Evolutionary conservation across 1,140 invertebrate species (phyloP), one percentile per base, ranked within the genome.

Genomic region (Drosophila nebulosa): DNA sequence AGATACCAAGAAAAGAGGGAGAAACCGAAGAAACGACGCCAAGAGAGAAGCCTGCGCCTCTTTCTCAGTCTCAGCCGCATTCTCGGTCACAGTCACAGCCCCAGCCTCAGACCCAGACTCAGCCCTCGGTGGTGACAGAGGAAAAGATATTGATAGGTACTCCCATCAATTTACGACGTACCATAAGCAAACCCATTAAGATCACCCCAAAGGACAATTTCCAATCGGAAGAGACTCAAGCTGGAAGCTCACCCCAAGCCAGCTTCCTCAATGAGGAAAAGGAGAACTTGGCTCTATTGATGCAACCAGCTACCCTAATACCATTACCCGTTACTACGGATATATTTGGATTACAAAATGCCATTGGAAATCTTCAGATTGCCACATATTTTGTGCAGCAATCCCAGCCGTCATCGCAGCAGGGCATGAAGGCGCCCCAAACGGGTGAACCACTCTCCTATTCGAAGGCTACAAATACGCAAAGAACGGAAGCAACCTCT

Each of bases 231-330:
- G 18, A 50, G 3, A 67, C 22, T 14, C 0, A 61, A 39, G 35
- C 63, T 0, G 59, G 68, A 21, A 16, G 42, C 14, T 58, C 73
- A 5, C 18, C 27, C 1, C 59, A 70, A 7, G 14, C 39, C n/a
- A 26, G 60, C 12, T 24, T 42, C 14, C n/a, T 61, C 27, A 51
- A 56, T 0, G 64, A 70, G n/a, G 79, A 80, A 4, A 81, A 81
- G 22, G 90, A 91, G 39, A 91, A 85, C 55, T 46, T 92, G 39
- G 86, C 92, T 1, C 59, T 93, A 12, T 70, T 93, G 3, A 76
- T 93, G 69, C 92, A 92, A 61, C 90, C 90, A 30, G 91, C 92
- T 6, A 90, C 91, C 3, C 63, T 93, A 7, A 91, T 91, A 12
- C 90, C 90, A n/a, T 30, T 91, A 56, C 90, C 90, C 0, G 90